Conservation (phyloP, 2,888 invertebrate genomes). For the Drosophila pullipes region DNA sequence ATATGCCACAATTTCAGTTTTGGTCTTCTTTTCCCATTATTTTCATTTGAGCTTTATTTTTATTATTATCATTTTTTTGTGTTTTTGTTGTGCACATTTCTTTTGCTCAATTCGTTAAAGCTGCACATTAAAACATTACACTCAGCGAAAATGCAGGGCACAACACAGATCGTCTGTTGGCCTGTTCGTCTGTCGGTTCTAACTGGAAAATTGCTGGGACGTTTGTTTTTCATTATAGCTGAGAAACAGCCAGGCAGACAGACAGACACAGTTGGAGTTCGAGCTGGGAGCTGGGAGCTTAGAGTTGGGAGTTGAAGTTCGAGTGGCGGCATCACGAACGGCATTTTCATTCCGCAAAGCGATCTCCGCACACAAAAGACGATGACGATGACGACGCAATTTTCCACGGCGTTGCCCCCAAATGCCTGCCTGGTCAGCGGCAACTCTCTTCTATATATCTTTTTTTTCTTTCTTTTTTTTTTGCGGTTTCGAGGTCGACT, state of each 20-base stretch:
- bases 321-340: constrained; percentile 72
- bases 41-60: constrained; percentile 60
- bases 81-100: constrained; percentile 43
- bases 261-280: not conserved
- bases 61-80: constrained; percentile 32
- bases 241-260: not conserved
- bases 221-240: constrained; percentile 77
- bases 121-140: constrained; percentile 70
- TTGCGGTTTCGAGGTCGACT: constrained; percentile 75
- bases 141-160: constrained; percentile 63
- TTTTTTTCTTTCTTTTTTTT: constrained; percentile 8
- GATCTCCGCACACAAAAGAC: constrained; percentile 48
- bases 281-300: not conserved
- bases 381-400: constrained; percentile 57
- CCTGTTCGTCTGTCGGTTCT: constrained; percentile 46
- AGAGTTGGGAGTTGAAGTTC: constrained; percentile 30
- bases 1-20: constrained; percentile 74
- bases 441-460: constrained; percentile 12
- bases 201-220: constrained; percentile 78
- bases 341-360: constrained; percentile 79
- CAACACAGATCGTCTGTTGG: constrained; percentile 11
- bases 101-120: constrained; percentile 76
- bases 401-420: constrained; percentile 69
- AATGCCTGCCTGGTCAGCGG: constrained; percentile 53
- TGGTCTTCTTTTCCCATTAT: constrained; percentile 72